Conservation (phyloP, 2,113 vertebrate genomes). For the Nesospiza acunhae region DNA sequence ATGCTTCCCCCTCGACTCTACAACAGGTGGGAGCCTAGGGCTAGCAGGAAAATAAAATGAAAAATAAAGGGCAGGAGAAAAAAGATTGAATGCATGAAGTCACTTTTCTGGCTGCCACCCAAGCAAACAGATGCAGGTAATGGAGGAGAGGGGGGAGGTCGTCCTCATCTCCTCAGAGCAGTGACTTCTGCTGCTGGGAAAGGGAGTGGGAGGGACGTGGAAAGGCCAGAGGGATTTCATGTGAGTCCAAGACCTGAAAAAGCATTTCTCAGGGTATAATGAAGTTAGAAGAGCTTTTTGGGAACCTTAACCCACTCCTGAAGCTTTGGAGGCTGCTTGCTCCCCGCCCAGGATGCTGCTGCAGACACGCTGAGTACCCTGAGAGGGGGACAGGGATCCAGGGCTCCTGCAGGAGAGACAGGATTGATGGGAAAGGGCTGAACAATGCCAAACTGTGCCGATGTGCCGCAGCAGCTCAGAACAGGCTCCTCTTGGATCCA, state of each 20-base stretch:
- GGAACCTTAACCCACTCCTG: neutral
- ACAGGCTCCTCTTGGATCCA: neutral
- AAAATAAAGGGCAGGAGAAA: neutral
- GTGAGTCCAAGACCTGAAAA: neutral
- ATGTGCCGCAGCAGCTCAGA: neutral
- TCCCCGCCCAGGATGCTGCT: fast-evolving
- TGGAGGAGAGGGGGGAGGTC: neutral
- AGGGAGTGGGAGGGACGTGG: neutral
- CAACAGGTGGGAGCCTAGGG: neutral
- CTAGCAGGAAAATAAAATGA: neutral
- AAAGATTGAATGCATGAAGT: neutral
- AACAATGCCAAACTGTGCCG: neutral
- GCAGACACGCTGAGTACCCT: fast-evolving
- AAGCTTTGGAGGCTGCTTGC: neutral
- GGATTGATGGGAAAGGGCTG: neutral
- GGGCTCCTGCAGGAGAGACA: neutral
- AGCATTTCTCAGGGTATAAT: neutral
- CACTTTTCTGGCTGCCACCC: slow-evolving; percentile 39
- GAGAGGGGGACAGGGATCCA: neutral
- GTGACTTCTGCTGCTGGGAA: neutral
- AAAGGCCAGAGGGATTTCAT: neutral
- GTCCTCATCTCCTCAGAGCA: neutral
- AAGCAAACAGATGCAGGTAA: slow-evolving; percentile 60
- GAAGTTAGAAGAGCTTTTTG: neutral
- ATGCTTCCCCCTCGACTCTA: neutral